These are phyloP conservation scores for Portunus trituberculatus DNA, from an alignment of 1,140 invertebrate genomes.

Conservation along the genomic window DNA sequence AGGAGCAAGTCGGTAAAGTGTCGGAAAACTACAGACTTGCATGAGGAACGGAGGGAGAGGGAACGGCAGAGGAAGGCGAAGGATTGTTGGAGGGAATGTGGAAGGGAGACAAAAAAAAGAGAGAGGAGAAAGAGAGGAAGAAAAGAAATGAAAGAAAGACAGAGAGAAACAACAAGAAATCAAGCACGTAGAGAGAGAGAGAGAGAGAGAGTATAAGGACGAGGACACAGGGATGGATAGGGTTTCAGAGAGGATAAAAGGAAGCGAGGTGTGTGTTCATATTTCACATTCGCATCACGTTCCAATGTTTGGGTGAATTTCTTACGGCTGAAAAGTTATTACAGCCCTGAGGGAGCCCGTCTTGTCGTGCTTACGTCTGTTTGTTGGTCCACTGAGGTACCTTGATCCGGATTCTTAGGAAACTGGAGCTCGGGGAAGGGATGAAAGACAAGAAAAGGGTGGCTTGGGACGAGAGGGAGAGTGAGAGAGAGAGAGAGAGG, in stretches of 20 bases:
- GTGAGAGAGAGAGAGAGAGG: neutral
- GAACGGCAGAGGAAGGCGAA: neutral
- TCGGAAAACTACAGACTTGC: no score
- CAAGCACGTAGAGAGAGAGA: neutral
- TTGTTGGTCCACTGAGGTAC: neutral
- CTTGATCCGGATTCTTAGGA: neutral
- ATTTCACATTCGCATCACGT: conserved; percentile 9
- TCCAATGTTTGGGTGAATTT: conserved; percentile 22
- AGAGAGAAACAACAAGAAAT: neutral
- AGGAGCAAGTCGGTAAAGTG: no score
- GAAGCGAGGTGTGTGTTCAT: neutral
- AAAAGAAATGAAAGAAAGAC: neutral
- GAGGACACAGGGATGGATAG: no score
- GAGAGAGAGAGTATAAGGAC: no score
- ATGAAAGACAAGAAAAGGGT: neutral
- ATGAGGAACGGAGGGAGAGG: no score
- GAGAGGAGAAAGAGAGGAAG: neutral
- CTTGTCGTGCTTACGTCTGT: neutral
- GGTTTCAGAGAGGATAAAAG: neutral
- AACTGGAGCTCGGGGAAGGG: neutral
- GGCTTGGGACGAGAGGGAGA: neutral
- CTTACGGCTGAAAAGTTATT: conserved; percentile 4
- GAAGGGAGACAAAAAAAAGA: neutral
- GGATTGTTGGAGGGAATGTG: neutral
- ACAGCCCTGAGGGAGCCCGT: neutral